phyloP scores from a whole-genome alignment of 1,140 invertebrate species.

The Musca domestica region DNA sequence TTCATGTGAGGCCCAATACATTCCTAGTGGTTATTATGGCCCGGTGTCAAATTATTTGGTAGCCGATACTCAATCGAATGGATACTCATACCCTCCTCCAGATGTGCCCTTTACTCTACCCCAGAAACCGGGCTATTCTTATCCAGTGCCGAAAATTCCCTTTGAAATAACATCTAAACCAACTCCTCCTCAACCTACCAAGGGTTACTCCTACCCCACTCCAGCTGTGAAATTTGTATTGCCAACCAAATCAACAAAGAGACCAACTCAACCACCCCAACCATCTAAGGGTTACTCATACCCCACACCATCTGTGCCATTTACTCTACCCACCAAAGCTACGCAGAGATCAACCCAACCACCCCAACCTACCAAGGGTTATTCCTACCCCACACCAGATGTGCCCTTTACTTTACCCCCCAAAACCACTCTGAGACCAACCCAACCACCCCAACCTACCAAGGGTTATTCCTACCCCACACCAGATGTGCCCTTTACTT shows the following conservation, averaged over 20 bases:
- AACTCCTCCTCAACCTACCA: no score
- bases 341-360: no score
- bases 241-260: not conserved
- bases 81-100: constrained; percentile 5
- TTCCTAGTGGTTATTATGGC: not conserved
- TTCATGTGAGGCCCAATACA: constrained; percentile 21
- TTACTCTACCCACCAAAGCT: no score
- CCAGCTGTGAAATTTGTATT: no score
- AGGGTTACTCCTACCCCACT: constrained; percentile 25
- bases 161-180: no score
- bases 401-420: no score
- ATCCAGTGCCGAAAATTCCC: not conserved
- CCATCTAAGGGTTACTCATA: constrained; percentile 21
- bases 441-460: not conserved
- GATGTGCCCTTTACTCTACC: not conserved
- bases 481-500: no score
- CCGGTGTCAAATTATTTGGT: constrained; percentile 10
- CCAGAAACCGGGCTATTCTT: not conserved
- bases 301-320: no score
- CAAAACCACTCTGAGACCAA: no score
- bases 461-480: constrained; percentile 32
- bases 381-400: no score
- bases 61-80: not conserved
- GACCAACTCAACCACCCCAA: constrained; percentile 5
- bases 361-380: no score